These are phyloP conservation scores for Calyptommatus sinebrachiatus DNA, from an alignment of 2,113 vertebrate genomes.

Conservation along the genomic window DNA sequence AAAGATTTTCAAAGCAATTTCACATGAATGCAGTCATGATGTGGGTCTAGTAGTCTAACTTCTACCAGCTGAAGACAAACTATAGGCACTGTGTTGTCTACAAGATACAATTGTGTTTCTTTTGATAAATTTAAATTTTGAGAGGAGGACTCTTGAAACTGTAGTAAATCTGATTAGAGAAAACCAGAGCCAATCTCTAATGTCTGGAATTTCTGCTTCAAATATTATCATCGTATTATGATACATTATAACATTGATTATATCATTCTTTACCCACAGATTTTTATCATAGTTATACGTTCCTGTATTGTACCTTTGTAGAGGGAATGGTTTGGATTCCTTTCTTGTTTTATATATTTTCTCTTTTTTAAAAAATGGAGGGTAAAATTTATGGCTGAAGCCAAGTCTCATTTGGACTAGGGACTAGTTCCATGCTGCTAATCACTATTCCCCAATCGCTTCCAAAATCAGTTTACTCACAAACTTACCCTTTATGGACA, in stretches of 20 bases:
- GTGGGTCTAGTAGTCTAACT: neutral
- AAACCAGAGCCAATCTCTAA: neutral
- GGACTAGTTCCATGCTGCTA: no score
- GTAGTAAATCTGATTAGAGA: neutral
- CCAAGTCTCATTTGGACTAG: no score
- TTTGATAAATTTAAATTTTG: neutral
- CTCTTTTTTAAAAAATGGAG: neutral
- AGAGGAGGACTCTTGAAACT: neutral
- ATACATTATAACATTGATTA: neutral
- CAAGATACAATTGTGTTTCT: slow-evolving; percentile 1
- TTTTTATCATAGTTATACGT: neutral
- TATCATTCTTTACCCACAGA: neutral
- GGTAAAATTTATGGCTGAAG: neutral
- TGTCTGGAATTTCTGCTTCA: neutral
- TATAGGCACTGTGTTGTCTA: neutral
- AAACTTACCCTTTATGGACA: no score
- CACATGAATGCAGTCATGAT: slow-evolving; percentile 10
- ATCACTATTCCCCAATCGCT: no score
- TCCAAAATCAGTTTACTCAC: no score
- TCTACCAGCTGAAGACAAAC: slow-evolving; percentile 28
- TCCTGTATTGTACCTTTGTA: neutral
- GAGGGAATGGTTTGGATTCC: neutral
- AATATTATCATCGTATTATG: slow-evolving; percentile 5
- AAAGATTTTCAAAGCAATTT: slow-evolving; percentile 18
- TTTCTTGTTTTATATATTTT: neutral